A percentile compares a stretch with the other conserved stretches of the same genome.
phyloP scores from a whole-genome alignment of 2,797 vertebrate species.

The Merluccius polli region DNA sequence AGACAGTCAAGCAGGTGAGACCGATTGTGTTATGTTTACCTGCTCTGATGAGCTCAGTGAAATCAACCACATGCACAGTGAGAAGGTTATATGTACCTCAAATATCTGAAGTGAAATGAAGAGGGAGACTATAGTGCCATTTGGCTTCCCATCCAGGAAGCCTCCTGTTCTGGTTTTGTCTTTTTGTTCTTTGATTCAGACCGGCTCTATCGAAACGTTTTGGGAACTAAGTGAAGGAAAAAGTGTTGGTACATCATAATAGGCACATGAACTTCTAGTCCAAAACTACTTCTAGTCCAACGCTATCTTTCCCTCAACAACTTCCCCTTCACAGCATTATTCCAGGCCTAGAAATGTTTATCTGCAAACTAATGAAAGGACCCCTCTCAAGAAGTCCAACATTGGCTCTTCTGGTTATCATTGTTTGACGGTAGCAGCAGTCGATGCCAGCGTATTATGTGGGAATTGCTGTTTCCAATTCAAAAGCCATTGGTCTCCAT shows the following conservation, averaged over 20 bases:
- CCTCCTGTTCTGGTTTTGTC: neutral
- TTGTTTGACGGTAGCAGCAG: neutral
- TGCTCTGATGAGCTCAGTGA: neutral
- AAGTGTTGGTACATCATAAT: neutral
- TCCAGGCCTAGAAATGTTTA: neutral
- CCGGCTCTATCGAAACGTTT: neutral
- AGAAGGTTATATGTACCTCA: too few species aligned
- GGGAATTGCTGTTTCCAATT: neutral
- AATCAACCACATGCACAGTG: neutral
- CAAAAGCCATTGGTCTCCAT: neutral
- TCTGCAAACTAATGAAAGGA: neutral
- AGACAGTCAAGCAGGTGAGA: neutral
- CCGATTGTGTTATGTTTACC: neutral
- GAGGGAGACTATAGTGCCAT: neutral
- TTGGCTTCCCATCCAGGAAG: neutral
- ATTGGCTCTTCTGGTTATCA: slow-evolving; percentile 1
- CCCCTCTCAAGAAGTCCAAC: neutral
- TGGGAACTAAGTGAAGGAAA: neutral
- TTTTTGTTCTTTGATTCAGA: neutral
- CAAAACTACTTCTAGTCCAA: too few species aligned
- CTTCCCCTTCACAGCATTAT: neutral
- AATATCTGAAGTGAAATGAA: neutral
- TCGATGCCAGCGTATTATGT: neutral
- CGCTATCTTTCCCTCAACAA: neutral
- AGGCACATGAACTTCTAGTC: too few species aligned